Evolutionary conservation across 2,888 invertebrate genomes (phyloP).

Genomic region (Ornithoptera alexandrae): DNA sequence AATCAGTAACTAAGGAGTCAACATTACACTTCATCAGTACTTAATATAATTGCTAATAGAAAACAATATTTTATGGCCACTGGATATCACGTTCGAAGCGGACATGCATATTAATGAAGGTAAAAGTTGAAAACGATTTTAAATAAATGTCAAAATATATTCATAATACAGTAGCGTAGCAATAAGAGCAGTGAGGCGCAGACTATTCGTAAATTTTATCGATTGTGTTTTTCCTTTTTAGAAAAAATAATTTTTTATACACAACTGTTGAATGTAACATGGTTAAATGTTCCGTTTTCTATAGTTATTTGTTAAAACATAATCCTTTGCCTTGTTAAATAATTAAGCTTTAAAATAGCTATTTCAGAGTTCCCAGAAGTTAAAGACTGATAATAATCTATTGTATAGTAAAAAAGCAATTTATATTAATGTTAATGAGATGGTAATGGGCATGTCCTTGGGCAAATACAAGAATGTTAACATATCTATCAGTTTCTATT

Average conservation of each 20-base stretch:
- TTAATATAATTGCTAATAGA: conserved; percentile 23
- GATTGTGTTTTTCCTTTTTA: too few species aligned
- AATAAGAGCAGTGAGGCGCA: too few species aligned
- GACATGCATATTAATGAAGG: conserved; percentile 43
- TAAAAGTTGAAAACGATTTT: conserved; percentile 19
- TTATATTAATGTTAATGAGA: conserved; percentile 31
- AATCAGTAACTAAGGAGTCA: conserved; percentile 21
- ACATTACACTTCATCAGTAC: conserved; percentile 23
- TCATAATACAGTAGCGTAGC: background rate
- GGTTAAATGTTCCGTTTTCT: background rate
- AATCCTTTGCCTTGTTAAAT: background rate
- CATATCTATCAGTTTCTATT: conserved; percentile 56
- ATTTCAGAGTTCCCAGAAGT: conserved; percentile 24
- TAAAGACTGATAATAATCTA: conserved; percentile 1
- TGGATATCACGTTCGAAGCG: conserved; percentile 61
- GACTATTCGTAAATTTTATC: too few species aligned
- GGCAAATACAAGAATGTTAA: conserved; percentile 46
- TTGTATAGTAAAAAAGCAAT: conserved; percentile 33
- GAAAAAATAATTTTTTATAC: too few species aligned
- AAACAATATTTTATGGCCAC: conserved; percentile 59
- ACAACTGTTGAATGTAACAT: too few species aligned
- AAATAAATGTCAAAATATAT: background rate
- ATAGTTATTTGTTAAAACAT: background rate
- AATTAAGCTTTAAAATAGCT: conserved; percentile 4
- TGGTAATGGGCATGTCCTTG: conserved; percentile 47